Conservation (phyloP, 2,888 invertebrate genomes). For the Drosophila hamatofila region DNA sequence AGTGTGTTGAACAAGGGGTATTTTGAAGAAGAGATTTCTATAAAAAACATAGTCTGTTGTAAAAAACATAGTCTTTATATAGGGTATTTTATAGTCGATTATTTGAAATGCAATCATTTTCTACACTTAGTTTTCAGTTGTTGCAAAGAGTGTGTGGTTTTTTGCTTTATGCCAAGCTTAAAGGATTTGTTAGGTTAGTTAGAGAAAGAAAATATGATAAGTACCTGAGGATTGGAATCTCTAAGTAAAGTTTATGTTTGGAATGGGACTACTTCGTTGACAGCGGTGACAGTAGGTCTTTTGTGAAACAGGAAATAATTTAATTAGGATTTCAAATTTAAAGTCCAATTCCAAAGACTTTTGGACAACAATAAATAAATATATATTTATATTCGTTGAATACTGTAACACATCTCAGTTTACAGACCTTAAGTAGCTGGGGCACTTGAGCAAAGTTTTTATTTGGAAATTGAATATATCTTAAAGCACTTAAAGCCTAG, state of each 20-base stretch:
- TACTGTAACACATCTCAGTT: neutral
- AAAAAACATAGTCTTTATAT: neutral
- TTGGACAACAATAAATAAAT: neutral
- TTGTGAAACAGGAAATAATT: neutral
- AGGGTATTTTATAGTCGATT: conserved; percentile 1
- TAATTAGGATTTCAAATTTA: neutral
- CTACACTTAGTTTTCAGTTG: conserved; percentile 16
- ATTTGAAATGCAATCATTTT: neutral
- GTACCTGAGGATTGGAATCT: conserved; percentile 19
- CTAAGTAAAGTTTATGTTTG: conserved; percentile 6
- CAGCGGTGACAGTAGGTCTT: conserved; percentile 1
- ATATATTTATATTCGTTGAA: neutral
- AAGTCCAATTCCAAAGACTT: neutral
- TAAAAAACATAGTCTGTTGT: neutral
- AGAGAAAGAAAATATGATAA: conserved; percentile 28
- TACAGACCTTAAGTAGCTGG: too few species aligned
- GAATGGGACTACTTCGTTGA: neutral
- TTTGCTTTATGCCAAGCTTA: conserved; percentile 21
- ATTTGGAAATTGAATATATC: neutral
- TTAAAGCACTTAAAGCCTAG: conserved; percentile 23
- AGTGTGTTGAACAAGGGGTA: neutral
- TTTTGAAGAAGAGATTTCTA: neutral
- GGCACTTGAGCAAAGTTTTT: neutral
- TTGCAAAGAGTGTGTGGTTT: neutral
- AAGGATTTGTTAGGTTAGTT: conserved; percentile 32